Conservation (phyloP, 2,113 vertebrate species). For the Procapra przewalskii region DNA sequence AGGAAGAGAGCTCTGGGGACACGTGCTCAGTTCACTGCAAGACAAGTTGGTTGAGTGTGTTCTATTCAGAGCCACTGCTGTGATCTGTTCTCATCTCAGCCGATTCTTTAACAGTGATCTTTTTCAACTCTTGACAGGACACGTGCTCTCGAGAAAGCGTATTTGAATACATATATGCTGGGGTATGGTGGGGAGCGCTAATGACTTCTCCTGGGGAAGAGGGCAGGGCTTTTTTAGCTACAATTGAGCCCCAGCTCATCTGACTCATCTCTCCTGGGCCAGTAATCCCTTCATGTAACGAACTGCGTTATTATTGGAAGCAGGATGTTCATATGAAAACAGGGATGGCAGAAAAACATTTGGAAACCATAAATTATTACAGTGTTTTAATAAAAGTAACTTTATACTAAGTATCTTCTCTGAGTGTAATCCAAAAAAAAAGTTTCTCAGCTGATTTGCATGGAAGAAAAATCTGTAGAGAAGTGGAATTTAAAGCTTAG, state of each 20-base stretch:
- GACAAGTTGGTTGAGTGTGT: background rate
- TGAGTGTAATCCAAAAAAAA: background rate
- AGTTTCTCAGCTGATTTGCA: background rate
- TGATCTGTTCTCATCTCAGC: background rate
- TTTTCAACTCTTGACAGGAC: background rate
- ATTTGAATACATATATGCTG: background rate
- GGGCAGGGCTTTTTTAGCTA: background rate
- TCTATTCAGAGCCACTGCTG: background rate
- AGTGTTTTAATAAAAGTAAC: constrained; percentile 30
- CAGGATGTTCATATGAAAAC: background rate
- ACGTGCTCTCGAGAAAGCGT: background rate
- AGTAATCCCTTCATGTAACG: background rate
- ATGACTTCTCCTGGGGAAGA: background rate
- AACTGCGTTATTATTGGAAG: background rate
- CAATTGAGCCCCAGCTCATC: background rate
- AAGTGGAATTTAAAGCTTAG: background rate
- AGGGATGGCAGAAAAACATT: background rate
- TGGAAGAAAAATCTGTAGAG: background rate
- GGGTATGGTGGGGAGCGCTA: background rate
- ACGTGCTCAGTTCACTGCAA: background rate
- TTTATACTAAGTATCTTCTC: constrained; percentile 16
- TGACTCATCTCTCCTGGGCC: background rate
- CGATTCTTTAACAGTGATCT: background rate
- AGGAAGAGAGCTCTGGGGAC: background rate
- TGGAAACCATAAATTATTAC: constrained; percentile 25